phyloP scores from a whole-genome alignment of 2,888 invertebrate genomes.

The Bruchidius siliquastri region DNA sequence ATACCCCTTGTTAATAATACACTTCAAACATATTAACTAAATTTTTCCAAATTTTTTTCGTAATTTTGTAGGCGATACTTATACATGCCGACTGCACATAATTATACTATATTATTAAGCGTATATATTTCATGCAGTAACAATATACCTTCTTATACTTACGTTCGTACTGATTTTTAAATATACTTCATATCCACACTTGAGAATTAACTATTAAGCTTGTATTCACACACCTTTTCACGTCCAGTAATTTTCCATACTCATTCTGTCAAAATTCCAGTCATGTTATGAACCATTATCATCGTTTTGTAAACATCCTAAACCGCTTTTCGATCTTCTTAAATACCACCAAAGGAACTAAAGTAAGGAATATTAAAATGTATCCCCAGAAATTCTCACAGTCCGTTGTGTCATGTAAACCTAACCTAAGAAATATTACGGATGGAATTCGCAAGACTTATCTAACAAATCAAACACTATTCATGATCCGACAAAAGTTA shows the following conservation, averaged over 20 bases:
- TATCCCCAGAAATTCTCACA: constrained; percentile 24
- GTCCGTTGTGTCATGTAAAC: constrained; percentile 25
- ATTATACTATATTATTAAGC: too few species aligned
- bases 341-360: not conserved
- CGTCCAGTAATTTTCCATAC: constrained; percentile 4
- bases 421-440: constrained; percentile 38
- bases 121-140: not conserved
- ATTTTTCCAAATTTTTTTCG: too few species aligned
- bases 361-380: constrained; percentile 10
- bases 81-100: too few species aligned
- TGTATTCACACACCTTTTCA: not conserved
- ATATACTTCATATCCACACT: not conserved
- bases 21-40: too few species aligned
- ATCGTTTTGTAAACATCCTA: not conserved
- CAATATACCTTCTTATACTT: not conserved
- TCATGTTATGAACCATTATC: constrained; percentile 5
- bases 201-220: not conserved
- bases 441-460: constrained; percentile 20
- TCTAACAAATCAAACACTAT: constrained; percentile 4
- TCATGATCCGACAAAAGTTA: constrained; percentile 28
- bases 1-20: too few species aligned
- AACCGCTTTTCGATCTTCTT: not conserved
- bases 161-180: not conserved
- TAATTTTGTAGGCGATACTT: too few species aligned
- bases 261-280: constrained; percentile 22